phyloP scores from a whole-genome alignment of 2,113 vertebrate genomes.

The Numida meleagris region DNA sequence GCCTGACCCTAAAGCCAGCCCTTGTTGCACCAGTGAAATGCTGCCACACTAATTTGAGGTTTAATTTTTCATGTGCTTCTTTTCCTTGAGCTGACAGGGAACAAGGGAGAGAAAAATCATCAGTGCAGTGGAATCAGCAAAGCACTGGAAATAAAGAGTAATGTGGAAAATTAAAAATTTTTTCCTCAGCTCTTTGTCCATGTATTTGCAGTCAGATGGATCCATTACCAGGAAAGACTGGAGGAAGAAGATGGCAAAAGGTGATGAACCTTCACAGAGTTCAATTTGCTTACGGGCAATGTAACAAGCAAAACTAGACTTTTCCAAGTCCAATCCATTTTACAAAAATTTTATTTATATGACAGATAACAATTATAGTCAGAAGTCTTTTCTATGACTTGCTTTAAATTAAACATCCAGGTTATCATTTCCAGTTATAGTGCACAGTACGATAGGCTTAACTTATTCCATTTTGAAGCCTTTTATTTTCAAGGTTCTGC shows the following conservation, averaged over 20 bases:
- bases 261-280: conserved; percentile 8
- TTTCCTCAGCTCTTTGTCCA: not conserved
- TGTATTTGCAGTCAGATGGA: not conserved
- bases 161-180: not conserved
- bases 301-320: not conserved
- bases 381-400: conserved; percentile 43
- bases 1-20: not conserved
- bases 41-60: not conserved
- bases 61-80: not conserved
- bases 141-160: not conserved
- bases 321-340: conserved; percentile 34
- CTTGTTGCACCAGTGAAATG: not conserved
- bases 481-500: conserved; percentile 73
- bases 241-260: not conserved
- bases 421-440: conserved; percentile 64
- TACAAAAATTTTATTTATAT: conserved; percentile 59
- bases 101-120: not conserved
- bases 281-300: not conserved
- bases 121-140: not conserved
- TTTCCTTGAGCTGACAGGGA: not conserved
- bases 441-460: conserved; percentile 47
- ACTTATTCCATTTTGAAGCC: conserved; percentile 66
- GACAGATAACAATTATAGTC: conserved; percentile 50
- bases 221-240: not conserved
- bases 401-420: conserved; percentile 70